Conservation (phyloP, 2,888 invertebrate genomes). For the Ashinkailepas kermadecensis region DNA sequence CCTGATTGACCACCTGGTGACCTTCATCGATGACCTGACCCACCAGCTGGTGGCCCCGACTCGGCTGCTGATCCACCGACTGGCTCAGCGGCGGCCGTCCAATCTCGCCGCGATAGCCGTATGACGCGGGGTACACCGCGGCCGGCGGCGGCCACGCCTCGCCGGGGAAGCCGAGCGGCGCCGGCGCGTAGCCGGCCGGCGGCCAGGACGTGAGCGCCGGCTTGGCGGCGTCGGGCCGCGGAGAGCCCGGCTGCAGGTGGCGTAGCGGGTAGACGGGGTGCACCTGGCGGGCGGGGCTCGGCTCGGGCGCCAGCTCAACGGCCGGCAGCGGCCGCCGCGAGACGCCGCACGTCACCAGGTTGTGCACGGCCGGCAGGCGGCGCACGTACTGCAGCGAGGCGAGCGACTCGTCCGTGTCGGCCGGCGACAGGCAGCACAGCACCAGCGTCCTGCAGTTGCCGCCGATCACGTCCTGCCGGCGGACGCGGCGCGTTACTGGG, state of each 20-base stretch:
- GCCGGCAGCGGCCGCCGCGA: not conserved
- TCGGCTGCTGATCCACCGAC: not conserved
- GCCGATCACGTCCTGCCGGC: conserved; percentile 65
- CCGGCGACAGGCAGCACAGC: conserved; percentile 63
- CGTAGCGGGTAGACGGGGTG: conserved; percentile 6
- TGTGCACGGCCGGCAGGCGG: not conserved
- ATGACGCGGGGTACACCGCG: not conserved
- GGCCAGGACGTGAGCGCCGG: not conserved
- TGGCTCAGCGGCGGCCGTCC: not conserved
- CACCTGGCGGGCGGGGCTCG: not conserved
- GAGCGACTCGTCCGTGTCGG: conserved; percentile 53
- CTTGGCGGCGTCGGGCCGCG: not conserved
- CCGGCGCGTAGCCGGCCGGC: not conserved
- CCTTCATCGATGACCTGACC: not conserved
- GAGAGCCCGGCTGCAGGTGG: not conserved
- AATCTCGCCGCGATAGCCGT: not conserved
- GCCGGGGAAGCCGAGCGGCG: not conserved
- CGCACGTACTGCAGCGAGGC: conserved; percentile 16
- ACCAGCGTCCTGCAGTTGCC: conserved; percentile 65
- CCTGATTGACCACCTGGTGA: not conserved
- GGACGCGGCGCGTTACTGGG: conserved; percentile 32
- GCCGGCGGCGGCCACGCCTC: not conserved
- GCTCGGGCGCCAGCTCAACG: not conserved
- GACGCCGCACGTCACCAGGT: not conserved
- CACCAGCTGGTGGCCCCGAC: not conserved